Evolutionary conservation across 2,888 invertebrate genomes (phyloP), one percentile per base, ranked within the genome.

Genomic region (Tipula confusa): DNA sequence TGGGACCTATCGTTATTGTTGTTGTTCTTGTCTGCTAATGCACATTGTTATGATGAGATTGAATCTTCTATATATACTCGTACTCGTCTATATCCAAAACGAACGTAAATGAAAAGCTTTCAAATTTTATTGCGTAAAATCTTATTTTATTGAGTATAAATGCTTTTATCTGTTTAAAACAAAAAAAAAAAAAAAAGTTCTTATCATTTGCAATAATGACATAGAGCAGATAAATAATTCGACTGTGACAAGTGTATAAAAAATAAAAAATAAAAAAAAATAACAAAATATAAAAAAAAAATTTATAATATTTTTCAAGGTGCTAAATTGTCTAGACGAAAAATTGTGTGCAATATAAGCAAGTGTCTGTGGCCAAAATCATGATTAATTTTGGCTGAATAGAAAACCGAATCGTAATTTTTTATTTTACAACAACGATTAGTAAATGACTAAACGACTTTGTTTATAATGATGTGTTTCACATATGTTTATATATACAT

Each of bases 221-320:
- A 64, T 6, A 64, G 64, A 64, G 64, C 9, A 64, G 64, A 64
- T 64, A 64, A 64, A 64, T 64, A 64, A 64, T 64, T 64, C 64
- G 64, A 64, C 64, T 64, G 64, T 64, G 64, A 64, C 64, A 64
- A 64, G 64, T 64, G 64, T 64, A 64, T 64, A 64, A 64, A 64
- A 64, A 24, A 64, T 24, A 64, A 64, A 24, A 24, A 9, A 24
- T 9, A 24, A 64, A 64, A 9, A 24, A 43, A 43, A 31, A 31
- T 7, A 7, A 31, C 13, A 43, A 43, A 43, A 6, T n/a, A 43
- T n/a, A n/a, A n/a, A 43, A 43, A 43, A n/a, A 4, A 2, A 43
- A 4, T n/a, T 43, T 43, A 43, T 43, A 64, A 38, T 24, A 64
- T 64, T 24, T 64, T 64, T 64, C 64, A 64, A 64, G 64, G 64